phyloP scores from a whole-genome alignment of 2,797 vertebrate genomes.

The Anisognathus igniventris region DNA sequence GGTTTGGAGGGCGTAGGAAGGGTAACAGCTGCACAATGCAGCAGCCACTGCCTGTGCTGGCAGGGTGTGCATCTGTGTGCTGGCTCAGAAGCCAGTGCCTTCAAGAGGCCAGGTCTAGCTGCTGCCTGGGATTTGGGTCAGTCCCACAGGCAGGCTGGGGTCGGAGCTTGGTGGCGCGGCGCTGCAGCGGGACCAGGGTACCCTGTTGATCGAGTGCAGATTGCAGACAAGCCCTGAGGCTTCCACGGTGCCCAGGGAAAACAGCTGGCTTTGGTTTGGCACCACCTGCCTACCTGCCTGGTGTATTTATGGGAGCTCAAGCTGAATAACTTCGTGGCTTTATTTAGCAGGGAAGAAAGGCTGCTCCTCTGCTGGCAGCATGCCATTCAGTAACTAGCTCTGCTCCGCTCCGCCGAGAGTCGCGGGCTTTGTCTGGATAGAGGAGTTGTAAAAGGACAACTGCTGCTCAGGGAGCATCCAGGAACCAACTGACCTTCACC shows the following conservation, averaged over 20 bases:
- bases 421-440: not conserved
- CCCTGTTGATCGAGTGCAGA: conserved; percentile 35
- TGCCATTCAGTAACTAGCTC: not conserved
- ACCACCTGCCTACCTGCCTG: conserved; percentile 40
- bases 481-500: conserved; percentile 18
- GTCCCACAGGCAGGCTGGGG: conserved; percentile 11
- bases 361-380: not conserved
- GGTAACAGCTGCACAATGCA: conserved; percentile 52
- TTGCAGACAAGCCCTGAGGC: conserved; percentile 54
- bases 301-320: conserved; percentile 25
- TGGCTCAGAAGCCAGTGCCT: conserved; percentile 24
- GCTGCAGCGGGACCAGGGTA: not conserved
- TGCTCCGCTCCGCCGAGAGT: not conserved
- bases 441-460: conserved; percentile 41
- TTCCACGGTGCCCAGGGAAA: not conserved
- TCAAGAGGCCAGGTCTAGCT: conserved; percentile 18
- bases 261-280: conserved; percentile 57
- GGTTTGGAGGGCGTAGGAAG: conserved; percentile 9
- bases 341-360: conserved; percentile 26
- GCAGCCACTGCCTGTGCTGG: not conserved
- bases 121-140: conserved; percentile 52
- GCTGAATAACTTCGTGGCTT: conserved; percentile 33
- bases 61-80: conserved; percentile 21
- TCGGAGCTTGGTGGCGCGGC: not conserved
- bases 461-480: conserved; percentile 16